phyloP scores from a whole-genome alignment of 2,888 invertebrate species.

The Lomographa bimaculata region DNA sequence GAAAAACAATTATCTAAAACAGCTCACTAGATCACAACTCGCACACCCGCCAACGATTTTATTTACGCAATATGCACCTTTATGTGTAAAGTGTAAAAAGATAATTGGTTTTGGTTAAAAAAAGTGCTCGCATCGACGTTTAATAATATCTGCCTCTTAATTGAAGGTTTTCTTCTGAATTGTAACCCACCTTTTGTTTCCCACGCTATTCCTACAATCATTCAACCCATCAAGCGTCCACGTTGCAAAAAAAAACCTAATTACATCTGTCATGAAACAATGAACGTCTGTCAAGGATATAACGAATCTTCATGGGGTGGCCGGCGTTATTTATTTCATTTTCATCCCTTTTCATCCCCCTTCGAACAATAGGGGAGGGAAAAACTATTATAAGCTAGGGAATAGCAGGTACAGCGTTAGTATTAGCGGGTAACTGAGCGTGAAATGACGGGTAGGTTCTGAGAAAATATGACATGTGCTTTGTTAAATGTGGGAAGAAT shows the following conservation, averaged over 20 bases:
- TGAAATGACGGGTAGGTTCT: conserved; percentile 7
- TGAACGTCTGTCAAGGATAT: conserved; percentile 41
- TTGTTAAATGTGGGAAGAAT: too few species aligned
- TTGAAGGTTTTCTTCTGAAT: too few species aligned
- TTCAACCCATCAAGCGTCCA: conserved; percentile 19
- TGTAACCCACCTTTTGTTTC: conserved; percentile 9
- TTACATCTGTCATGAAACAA: conserved; percentile 43
- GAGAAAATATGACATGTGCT: conserved; percentile 1
- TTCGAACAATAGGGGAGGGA: conserved; percentile 54
- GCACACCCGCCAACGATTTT: too few species aligned
- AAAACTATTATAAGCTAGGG: conserved; percentile 65
- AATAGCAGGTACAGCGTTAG: conserved; percentile 30
- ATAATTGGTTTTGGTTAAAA: too few species aligned
- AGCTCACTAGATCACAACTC: too few species aligned
- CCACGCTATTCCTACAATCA: conserved; percentile 11
- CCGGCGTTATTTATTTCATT: conserved; percentile 28
- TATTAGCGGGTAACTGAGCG: conserved; percentile 24
- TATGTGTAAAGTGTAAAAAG: too few species aligned
- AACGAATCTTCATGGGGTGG: conserved; percentile 41
- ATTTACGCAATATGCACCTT: too few species aligned
- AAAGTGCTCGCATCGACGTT: too few species aligned
- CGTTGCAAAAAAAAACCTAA: conserved; percentile 36
- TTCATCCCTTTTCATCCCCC: conserved; percentile 29
- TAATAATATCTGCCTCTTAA: too few species aligned
- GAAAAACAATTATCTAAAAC: too few species aligned